phyloP scores from a whole-genome alignment of 2,113 vertebrate genomes.

The Bettongia penicillata region DNA sequence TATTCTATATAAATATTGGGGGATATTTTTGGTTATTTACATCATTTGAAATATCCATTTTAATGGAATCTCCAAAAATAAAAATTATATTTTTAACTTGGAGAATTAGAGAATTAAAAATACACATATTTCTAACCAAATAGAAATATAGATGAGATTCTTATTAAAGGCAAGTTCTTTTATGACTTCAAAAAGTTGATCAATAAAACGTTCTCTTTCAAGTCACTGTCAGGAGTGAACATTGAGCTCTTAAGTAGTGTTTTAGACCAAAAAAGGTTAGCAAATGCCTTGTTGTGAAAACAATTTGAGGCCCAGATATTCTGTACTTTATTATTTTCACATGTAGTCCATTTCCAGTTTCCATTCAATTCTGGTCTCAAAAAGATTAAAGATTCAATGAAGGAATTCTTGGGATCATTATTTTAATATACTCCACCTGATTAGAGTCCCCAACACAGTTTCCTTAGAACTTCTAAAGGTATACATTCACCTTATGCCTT shows the following conservation, averaged over 20 bases:
- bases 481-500: background rate
- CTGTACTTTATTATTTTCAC: constrained; percentile 78
- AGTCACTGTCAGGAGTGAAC: constrained; percentile 70
- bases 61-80: constrained; percentile 57
- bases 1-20: constrained; percentile 65
- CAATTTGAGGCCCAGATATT: constrained; percentile 78
- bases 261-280: constrained; percentile 72
- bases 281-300: constrained; percentile 69
- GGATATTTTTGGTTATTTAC: constrained; percentile 54
- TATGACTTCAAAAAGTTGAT: constrained; percentile 70
- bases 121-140: constrained; percentile 72
- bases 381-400: background rate
- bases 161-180: constrained; percentile 56
- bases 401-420: background rate
- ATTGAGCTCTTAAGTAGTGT: constrained; percentile 70
- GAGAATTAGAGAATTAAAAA: constrained; percentile 3
- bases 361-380: background rate
- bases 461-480: background rate
- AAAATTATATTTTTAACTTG: constrained; percentile 53
- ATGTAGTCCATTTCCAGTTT: background rate
- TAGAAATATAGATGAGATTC: constrained; percentile 74
- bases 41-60: constrained; percentile 74
- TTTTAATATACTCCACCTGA: background rate
- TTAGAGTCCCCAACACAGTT: background rate
- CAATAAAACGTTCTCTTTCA: constrained; percentile 70